phyloP scores from a whole-genome alignment of 1,140 invertebrate genomes.

The Drosophila kikkawai region DNA sequence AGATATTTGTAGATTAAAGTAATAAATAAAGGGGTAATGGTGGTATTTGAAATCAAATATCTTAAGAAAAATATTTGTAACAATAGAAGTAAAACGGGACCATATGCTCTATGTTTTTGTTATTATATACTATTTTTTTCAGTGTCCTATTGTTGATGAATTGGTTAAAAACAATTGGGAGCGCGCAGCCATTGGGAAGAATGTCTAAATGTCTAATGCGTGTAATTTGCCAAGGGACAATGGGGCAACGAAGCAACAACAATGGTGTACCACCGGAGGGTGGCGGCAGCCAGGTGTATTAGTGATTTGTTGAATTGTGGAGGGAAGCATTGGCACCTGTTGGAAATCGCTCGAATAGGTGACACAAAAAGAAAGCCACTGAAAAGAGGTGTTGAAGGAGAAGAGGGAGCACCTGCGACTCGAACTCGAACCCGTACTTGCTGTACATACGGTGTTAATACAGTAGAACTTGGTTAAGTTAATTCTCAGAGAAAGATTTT shows the following conservation, averaged over 20 bases:
- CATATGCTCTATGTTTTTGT: too few relatives aligned
- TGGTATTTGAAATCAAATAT: not conserved
- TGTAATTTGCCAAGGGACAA: slow-evolving; percentile 70
- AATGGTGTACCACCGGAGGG: slow-evolving; percentile 40
- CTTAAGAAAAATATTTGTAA: not conserved
- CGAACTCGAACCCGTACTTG: slow-evolving; percentile 59
- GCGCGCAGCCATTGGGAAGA: slow-evolving; percentile 53
- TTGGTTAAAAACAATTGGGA: slow-evolving; percentile 57
- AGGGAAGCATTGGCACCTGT: slow-evolving; percentile 58
- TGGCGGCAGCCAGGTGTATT: slow-evolving; percentile 31
- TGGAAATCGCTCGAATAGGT: slow-evolving; percentile 63
- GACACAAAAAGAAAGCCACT: slow-evolving; percentile 81
- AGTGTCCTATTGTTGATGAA: slow-evolving; percentile 47
- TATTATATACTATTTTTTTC: not conserved
- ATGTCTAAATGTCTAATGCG: slow-evolving; percentile 68
- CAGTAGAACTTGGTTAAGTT: not conserved
- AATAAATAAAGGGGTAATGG: not conserved
- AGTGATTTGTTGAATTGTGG: slow-evolving; percentile 11
- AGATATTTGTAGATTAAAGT: not conserved
- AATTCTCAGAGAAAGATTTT: not conserved
- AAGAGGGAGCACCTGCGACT: slow-evolving; percentile 13
- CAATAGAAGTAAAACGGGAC: too few relatives aligned
- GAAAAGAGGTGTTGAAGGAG: slow-evolving; percentile 20
- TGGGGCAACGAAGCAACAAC: slow-evolving; percentile 23
- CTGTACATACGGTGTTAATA: slow-evolving; percentile 21